Percentiles rank a stretch among this genome's conserved stretches.
Evolutionary conservation across 2,888 invertebrate species (phyloP).

Genomic region (Macrophya alboannulata): DNA sequence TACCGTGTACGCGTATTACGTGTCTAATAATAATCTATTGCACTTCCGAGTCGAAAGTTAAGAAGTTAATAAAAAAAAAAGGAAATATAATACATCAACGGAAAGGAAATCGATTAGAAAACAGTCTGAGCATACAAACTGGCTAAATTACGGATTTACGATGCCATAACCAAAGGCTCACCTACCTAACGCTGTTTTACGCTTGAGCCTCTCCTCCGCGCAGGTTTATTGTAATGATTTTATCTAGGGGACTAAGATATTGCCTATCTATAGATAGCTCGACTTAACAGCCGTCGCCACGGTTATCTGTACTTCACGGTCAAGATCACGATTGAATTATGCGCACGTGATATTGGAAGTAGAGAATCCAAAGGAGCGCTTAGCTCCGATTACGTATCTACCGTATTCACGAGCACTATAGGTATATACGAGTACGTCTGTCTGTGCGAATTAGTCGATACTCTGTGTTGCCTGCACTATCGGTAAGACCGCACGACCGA

Average conservation of each 20-base stretch:
- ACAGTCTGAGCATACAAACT: neutral
- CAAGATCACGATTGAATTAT: slow-evolving; percentile 45
- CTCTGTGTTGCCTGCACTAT: neutral
- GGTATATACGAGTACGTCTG: neutral
- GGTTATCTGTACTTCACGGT: slow-evolving; percentile 40
- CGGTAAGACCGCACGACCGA: neutral
- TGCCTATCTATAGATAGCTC: slow-evolving; percentile 7
- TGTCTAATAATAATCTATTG: neutral
- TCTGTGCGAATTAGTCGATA: neutral
- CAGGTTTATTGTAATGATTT: slow-evolving; percentile 6
- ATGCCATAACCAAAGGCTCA: neutral
- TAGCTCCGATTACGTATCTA: neutral
- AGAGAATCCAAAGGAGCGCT: neutral
- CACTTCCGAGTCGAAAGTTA: neutral
- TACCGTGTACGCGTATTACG: neutral
- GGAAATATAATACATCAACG: neutral
- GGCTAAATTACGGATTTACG: neutral
- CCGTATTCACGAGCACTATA: neutral
- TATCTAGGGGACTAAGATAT: neutral
- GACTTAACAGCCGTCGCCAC: slow-evolving; percentile 8
- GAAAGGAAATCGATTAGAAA: slow-evolving; percentile 20
- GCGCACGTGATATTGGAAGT: neutral
- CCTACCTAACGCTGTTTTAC: neutral
- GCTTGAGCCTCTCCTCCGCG: neutral
- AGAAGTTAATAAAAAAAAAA: neutral